Evolutionary conservation across 2,113 vertebrate species (phyloP), one percentile per base, ranked within the genome.

Genomic region (Phrynosoma blainvillii): DNA sequence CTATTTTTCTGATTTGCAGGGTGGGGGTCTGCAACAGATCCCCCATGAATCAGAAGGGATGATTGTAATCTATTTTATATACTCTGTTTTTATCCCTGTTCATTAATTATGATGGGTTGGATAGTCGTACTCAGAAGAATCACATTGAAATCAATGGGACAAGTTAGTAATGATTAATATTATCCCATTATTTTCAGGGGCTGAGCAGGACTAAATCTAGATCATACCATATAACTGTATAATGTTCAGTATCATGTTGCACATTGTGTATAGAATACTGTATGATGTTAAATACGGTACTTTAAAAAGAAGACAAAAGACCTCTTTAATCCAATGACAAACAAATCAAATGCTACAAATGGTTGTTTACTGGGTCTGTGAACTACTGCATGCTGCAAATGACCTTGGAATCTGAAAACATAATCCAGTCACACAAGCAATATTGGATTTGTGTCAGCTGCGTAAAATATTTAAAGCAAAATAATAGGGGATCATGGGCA

Each of bases 401-500:
- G 84, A 94, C 92, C 89, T 94, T 95, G 89, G 92, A 93, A 95
- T 86, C 4, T 71, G 77, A 92, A 95, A 94, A 91, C 32, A 90
- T 82, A 87, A 93, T 88, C 82, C 90, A 90, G 81, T 10, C 59
- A 30, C 87, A 74, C 30, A 90, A 93, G 82, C 25, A 93, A 85
- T 95, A 94, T 91, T 94, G 89, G 85, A 94, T 94, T 95, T 95
- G 52, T 96, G 92, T 93, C 90, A 94, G 79, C 36, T 89, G 4
- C 0, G 4, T 91, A 92, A 95, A 95, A 95, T 93, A 94, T 93
- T 94, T 95, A 93, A 95, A 92, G 84, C 92, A 83, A 96, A 95
- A 93, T 95, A 94, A 94, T 71, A 95, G 87, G 91, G 86, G 42
- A 93, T 92, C 86, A 80, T 40, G 56, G n/a, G n/a, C 89, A 92